Evolutionary conservation across 1,140 invertebrate species (phyloP).

Genomic region (Drosophila albomicans): DNA sequence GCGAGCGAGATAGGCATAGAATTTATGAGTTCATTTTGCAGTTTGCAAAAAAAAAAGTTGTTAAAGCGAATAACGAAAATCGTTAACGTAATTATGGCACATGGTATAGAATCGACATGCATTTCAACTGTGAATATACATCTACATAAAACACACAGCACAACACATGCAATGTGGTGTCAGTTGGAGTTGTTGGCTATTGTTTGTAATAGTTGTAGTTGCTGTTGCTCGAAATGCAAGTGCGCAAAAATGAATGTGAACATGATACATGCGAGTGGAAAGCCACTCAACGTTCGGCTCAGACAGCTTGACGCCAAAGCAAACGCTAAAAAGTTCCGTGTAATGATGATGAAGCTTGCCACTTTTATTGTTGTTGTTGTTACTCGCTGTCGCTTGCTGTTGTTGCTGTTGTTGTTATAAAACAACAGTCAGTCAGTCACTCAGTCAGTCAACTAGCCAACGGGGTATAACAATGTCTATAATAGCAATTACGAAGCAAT

Average conservation of each 20-base stretch:
- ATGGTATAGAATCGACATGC: slow-evolving; percentile 22
- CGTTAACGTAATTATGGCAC: slow-evolving; percentile 56
- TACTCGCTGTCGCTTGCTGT: slow-evolving; percentile 36
- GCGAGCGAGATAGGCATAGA: slow-evolving; percentile 1
- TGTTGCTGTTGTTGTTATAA: slow-evolving; percentile 45
- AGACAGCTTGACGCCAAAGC: slow-evolving; percentile 80
- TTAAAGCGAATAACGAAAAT: slow-evolving; percentile 28
- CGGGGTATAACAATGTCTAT: slow-evolving; percentile 45
- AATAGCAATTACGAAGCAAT: slow-evolving; percentile 72
- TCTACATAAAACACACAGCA: too few species aligned
- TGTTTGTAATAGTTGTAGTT: slow-evolving; percentile 28
- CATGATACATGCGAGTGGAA: slow-evolving; percentile 61
- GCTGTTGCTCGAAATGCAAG: slow-evolving; percentile 39
- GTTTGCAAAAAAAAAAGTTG: slow-evolving; percentile 18
- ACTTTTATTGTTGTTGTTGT: slow-evolving; percentile 33
- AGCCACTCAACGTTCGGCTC: slow-evolving; percentile 66
- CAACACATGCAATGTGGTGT: neutral
- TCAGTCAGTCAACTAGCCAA: slow-evolving; percentile 36
- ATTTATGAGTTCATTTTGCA: neutral
- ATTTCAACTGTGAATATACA: neutral
- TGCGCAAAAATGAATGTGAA: slow-evolving; percentile 63
- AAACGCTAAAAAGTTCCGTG: slow-evolving; percentile 62
- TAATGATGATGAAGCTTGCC: slow-evolving; percentile 77
- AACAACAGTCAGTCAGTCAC: slow-evolving; percentile 46
- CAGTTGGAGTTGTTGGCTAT: slow-evolving; percentile 16